Conservation (phyloP, 2,113 vertebrate genomes). For the Bombycilla garrulus region DNA sequence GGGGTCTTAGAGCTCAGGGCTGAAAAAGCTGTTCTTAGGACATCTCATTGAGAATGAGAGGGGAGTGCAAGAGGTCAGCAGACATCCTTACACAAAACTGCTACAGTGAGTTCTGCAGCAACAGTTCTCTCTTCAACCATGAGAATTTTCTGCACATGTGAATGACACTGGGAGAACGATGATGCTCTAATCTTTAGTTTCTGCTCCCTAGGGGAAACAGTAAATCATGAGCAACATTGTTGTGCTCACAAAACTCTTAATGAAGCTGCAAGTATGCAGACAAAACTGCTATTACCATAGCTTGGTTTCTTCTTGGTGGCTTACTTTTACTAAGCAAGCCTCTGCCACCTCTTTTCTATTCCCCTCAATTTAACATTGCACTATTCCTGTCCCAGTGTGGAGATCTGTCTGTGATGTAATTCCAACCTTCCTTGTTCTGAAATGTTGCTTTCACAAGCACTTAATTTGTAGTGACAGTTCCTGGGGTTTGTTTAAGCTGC, state of each 20-base stretch:
- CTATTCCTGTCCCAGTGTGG: not conserved
- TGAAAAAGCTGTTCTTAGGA: not conserved
- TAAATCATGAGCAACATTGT: not conserved
- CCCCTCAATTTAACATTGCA: not conserved
- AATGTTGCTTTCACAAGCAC: not conserved
- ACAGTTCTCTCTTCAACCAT: not conserved
- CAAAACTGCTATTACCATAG: not conserved
- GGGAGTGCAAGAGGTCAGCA: not conserved
- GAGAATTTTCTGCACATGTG: not conserved
- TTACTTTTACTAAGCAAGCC: not conserved
- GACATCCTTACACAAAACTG: not conserved
- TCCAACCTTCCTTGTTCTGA: not conserved
- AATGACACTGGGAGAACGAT: accelerated
- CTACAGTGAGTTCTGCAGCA: not conserved
- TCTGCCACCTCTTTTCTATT: not conserved
- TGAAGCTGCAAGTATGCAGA: not conserved
- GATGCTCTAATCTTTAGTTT: not conserved
- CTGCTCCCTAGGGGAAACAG: not conserved
- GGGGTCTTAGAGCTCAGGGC: too few species aligned
- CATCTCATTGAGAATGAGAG: not conserved
- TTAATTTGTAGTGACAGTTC: not conserved
- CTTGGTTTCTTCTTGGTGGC: not conserved
- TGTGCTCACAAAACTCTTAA: not conserved
- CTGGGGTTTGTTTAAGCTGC: not conserved
- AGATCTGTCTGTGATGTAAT: not conserved